These are phyloP conservation scores for Protomyctophum bolini DNA, from an alignment of 2,113 vertebrate genomes.

Conservation along the genomic window DNA sequence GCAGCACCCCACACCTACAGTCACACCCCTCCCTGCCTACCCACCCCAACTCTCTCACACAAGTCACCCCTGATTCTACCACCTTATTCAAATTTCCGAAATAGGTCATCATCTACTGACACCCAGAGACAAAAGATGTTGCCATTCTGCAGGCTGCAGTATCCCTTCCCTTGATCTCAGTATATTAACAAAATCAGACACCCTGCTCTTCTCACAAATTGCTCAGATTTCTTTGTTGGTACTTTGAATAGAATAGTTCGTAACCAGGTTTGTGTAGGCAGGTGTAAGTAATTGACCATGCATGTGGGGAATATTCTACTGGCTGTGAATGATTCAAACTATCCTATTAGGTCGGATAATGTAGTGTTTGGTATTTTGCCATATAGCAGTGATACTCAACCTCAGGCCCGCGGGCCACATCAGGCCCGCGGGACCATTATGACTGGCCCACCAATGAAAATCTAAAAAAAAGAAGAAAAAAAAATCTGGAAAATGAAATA, in stretches of 20 bases:
- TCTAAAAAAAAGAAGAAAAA: no score
- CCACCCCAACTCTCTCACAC: slow-evolving; percentile 76
- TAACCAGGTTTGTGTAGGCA: slow-evolving; percentile 35
- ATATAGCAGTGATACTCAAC: no score
- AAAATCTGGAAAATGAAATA: no score
- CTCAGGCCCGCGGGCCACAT: no score
- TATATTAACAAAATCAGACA: slow-evolving; percentile 57
- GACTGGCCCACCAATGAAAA: no score
- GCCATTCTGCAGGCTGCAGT: slow-evolving; percentile 57
- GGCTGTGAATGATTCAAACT: slow-evolving; percentile 20
- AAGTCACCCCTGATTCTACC: slow-evolving; percentile 55
- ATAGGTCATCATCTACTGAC: slow-evolving; percentile 61
- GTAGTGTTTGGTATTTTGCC: no score
- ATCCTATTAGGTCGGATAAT: slow-evolving; percentile 27
- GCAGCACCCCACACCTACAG: slow-evolving; percentile 73
- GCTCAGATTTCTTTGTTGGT: slow-evolving; percentile 67
- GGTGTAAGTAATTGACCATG: slow-evolving; percentile 25
- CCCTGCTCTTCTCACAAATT: slow-evolving; percentile 49
- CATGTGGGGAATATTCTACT: neutral
- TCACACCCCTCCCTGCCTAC: slow-evolving; percentile 62
- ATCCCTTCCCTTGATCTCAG: slow-evolving; percentile 59
- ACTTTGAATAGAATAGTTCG: slow-evolving; percentile 53
- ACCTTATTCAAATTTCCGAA: slow-evolving; percentile 59
- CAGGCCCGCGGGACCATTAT: no score
- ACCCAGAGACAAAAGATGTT: slow-evolving; percentile 68